Percentiles rank a stretch among this genome's conserved stretches.
These are phyloP conservation scores for Pangasianodon gigas DNA, from an alignment of 2,113 vertebrate species.

Conservation along the genomic window DNA sequence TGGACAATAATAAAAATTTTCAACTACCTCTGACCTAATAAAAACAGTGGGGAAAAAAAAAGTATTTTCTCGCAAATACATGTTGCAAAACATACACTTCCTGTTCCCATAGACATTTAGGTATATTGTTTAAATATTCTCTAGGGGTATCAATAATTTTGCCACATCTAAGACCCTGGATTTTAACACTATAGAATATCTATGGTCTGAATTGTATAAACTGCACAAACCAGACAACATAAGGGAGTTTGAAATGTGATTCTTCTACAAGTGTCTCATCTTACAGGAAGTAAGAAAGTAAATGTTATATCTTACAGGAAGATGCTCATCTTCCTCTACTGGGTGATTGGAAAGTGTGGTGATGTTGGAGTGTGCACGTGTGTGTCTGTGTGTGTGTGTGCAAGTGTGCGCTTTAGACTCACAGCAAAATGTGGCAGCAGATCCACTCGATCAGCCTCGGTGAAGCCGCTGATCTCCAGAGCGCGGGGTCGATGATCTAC, in stretches of 20 bases:
- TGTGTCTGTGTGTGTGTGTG: not conserved
- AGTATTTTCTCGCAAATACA: too few relatives aligned
- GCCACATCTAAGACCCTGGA: not conserved
- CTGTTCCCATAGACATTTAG: not conserved
- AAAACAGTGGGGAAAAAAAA: too few relatives aligned
- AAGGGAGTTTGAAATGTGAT: not conserved
- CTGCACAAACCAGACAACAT: not conserved
- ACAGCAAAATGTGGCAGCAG: constrained; percentile 97
- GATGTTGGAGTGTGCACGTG: too few relatives aligned
- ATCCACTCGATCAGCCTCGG: constrained; percentile 84
- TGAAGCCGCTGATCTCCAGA: constrained; percentile 87
- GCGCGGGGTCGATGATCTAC: constrained; percentile 92
- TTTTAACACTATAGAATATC: not conserved
- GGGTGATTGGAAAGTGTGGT: too few relatives aligned
- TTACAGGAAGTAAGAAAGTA: too few relatives aligned
- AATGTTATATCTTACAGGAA: too few relatives aligned
- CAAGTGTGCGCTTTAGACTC: constrained; percentile 63
- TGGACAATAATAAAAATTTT: too few relatives aligned
- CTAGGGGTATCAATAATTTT: not conserved
- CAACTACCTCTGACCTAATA: too few relatives aligned
- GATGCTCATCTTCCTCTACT: too few relatives aligned
- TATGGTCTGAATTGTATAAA: not conserved
- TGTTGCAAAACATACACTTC: not conserved
- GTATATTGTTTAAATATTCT: not conserved
- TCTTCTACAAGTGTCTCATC: too few relatives aligned